These are phyloP conservation scores for Pocillopora damicornis DNA, from an alignment of 64 coral and sea anemone genomes.

Conservation along the genomic window DNA sequence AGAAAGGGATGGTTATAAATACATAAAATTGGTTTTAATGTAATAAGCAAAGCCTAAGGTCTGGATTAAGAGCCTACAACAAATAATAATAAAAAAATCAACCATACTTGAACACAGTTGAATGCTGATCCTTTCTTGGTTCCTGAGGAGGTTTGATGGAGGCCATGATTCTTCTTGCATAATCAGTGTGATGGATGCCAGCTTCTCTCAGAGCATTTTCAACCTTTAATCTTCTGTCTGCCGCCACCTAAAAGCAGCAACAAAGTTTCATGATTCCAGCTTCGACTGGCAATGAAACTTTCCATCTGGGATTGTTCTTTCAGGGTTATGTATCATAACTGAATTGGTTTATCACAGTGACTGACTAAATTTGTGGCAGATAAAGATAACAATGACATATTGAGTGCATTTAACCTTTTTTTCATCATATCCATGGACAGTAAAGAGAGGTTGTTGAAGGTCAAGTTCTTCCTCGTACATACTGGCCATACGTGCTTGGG, in stretches of 20 bases:
- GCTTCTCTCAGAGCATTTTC: conserved; percentile 85
- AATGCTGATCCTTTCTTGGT: conserved; percentile 91
- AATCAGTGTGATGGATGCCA: conserved; percentile 86
- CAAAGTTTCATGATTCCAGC: neutral
- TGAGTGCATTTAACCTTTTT: conserved; percentile 33
- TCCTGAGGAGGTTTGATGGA: conserved; percentile 78
- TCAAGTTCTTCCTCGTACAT: conserved; percentile 82
- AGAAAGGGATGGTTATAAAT: too few relatives aligned
- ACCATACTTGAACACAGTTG: conserved; percentile 90
- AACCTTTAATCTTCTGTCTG: conserved; percentile 79
- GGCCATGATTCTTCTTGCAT: conserved; percentile 85
- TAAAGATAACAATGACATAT: neutral
- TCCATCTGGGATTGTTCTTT: too few relatives aligned
- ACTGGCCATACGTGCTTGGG: conserved; percentile 61
- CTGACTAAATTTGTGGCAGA: neutral
- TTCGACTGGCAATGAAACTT: neutral
- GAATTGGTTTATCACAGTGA: too few relatives aligned
- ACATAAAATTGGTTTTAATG: too few relatives aligned
- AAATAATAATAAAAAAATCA: neutral
- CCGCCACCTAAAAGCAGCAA: conserved; percentile 55
- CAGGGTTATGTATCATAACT: too few relatives aligned
- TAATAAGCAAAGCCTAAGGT: neutral
- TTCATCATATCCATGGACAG: conserved; percentile 84
- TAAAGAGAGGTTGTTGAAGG: conserved; percentile 84
- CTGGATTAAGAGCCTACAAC: neutral